Conservation (phyloP, 2,888 invertebrate genomes). For the Drosophila austrosaltans region DNA sequence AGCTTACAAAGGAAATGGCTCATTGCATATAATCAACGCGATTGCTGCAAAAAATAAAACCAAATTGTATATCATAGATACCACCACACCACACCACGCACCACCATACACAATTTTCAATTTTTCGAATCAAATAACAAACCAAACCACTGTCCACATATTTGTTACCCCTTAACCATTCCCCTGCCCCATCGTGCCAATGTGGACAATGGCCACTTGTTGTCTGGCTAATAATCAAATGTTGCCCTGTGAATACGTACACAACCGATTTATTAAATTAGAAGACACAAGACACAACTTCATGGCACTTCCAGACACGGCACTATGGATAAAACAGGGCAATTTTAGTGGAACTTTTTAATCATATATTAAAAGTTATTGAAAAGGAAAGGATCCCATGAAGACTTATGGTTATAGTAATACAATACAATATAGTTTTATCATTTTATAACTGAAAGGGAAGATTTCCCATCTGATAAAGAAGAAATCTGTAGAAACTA, state of each 20-base stretch:
- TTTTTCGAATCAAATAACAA: slow-evolving; percentile 45
- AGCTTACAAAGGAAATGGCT: slow-evolving; percentile 63
- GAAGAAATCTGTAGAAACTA: too few species aligned
- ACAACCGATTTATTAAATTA: slow-evolving; percentile 59
- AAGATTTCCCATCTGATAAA: too few species aligned
- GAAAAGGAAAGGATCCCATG: too few species aligned
- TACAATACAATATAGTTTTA: too few species aligned
- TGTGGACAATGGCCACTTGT: slow-evolving; percentile 58
- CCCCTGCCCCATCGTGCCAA: background rate
- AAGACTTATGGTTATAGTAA: too few species aligned
- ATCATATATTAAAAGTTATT: too few species aligned
- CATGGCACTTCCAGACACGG: slow-evolving; percentile 7
- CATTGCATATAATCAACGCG: slow-evolving; percentile 66
- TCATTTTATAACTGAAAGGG: too few species aligned
- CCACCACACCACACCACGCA: background rate
- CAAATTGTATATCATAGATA: slow-evolving; percentile 69
- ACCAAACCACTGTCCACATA: slow-evolving; percentile 37
- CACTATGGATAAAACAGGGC: too few species aligned
- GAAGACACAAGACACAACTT: slow-evolving; percentile 42
- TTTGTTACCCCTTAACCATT: background rate
- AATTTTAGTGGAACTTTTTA: too few species aligned
- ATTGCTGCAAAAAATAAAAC: slow-evolving; percentile 43
- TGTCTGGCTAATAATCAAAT: slow-evolving; percentile 39
- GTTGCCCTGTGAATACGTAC: background rate
- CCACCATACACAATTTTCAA: slow-evolving; percentile 46